Base-by-base conservation (phyloP, 2,113 vertebrate genomes). In the Hippocampus comes region DNA sequence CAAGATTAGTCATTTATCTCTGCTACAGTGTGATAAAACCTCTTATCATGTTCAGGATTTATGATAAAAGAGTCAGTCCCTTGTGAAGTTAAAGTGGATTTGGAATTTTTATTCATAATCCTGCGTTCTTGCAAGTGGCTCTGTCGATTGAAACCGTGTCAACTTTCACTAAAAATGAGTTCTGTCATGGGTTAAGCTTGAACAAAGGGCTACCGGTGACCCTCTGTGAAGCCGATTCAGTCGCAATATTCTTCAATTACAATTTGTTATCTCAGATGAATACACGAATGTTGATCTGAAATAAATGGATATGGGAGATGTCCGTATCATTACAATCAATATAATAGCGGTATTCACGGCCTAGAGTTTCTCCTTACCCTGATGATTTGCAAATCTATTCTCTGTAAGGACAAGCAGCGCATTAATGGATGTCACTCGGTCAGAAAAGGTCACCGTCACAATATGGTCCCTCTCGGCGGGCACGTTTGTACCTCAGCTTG, bases 361-460 rank as follows among this genome's bases (percentile, higher is more conserved):
- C 77, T 70, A 6, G 67, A 75, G 34, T 63, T 30, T 88, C 75
- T 82, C 78, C 66, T 82, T 55, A 69, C 9, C 43, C 67, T 27
- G n/a, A 66, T 77, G 73, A 85, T 83, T 79, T 82, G 67, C 68
- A 81, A 76, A 79, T 84, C 69, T 77, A 55, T 53, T 74, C 76
- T 60, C 71, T 7, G 68, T 75, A 75, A 78, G 67, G 79, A 78
- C 74, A 77, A 78, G 80, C 65, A 61, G 63, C 14, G 75, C 74
- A 82, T 86, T 82, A 84, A 61, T 71, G 63, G 63, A n/a, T 30
- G 75, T 78, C 60, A 77, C 72, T 42, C 56, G 71, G 76, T 78
- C 70, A 57, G 20, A 20, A 84, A 88, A 87, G 81, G 84, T 86
- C 83, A 66, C 34, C 18, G 1, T 79, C 73, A 76, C 76, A 79